Conservation (phyloP, 2,888 invertebrate species). For the Drosophila merina region DNA sequence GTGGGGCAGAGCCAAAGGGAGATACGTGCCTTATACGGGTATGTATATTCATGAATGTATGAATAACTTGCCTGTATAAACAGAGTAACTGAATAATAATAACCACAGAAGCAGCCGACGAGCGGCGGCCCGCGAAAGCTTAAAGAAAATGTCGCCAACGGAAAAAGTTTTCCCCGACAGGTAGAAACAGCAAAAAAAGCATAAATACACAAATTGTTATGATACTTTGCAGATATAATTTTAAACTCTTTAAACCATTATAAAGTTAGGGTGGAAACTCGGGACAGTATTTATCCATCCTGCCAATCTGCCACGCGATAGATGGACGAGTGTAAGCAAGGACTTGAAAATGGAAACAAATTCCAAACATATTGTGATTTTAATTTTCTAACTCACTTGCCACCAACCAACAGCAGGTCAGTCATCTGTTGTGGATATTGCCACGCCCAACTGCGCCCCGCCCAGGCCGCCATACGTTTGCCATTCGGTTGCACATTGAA, state of each 20-base stretch:
- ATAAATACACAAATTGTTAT: constrained; percentile 19
- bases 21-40: constrained; percentile 66
- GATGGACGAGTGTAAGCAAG: not conserved
- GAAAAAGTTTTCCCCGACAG: constrained; percentile 49
- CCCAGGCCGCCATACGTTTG: constrained; percentile 11
- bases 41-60: constrained; percentile 73
- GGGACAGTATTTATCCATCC: not conserved
- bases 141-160: constrained; percentile 60
- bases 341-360: constrained; percentile 24
- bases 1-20: constrained; percentile 67
- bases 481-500: constrained; percentile 73
- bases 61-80: constrained; percentile 73
- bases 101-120: constrained; percentile 50
- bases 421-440: constrained; percentile 48
- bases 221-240: constrained; percentile 4
- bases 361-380: constrained; percentile 60
- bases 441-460: not conserved
- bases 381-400: constrained; percentile 47
- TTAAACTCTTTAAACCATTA: constrained; percentile 23
- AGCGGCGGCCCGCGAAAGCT: constrained; percentile 25
- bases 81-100: constrained; percentile 77
- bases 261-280: not conserved
- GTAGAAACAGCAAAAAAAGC: constrained; percentile 8
- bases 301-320: constrained; percentile 5
- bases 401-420: constrained; percentile 30